Base-by-base conservation (phyloP, 2,797 vertebrate species). In the Melopsittacus undulatus region DNA sequence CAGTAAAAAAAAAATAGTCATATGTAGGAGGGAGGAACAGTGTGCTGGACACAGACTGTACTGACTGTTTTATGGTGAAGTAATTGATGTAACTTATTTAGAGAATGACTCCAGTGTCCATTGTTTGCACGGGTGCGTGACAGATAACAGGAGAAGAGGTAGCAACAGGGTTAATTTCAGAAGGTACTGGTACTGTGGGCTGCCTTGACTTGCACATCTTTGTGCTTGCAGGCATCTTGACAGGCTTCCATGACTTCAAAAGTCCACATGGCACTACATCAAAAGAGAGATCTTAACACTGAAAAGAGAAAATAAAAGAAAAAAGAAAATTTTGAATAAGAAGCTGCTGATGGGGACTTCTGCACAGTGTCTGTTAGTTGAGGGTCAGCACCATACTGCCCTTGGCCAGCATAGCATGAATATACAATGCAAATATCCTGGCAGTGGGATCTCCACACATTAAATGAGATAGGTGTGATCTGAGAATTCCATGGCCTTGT, bases 391-490 rank as follows among this genome's bases (percentile, higher is more conserved):
- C 29, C 5, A 3, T 1, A 1, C 22, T 54, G 24, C 14, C 32
- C 30, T 86, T 69, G 26, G 11, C 22, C 5, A 3, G 10, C 3
- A 0, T 38, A 61, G 12, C 51, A 87, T 0, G 0, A 77, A 38
- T 40, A 66, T 49, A 54, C 0, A 2, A 61, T 1, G 5, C n/a
- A 45, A 57, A 12, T 14, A 4, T 32, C 42, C 48, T 38, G 14
- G 56, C 17, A 86, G 16, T 3, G 2, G 32, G 2, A 18, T 72
- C 42, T 43, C 34, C 24, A 38, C 5, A 2, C 11, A 23, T 40
- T 62, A 75, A 19, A 46, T 38, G 61, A 94, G 18, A 64, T 3
- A 34, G 13, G 11, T 85, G 2, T 23, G 15, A 82, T 23, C 13
- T 73, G 22, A 17, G 80, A 90, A 78, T 22, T 16, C 20, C n/a